These are phyloP conservation scores for Lasioglossum lativentre DNA, from an alignment of 2,888 invertebrate genomes.

Conservation along the genomic window DNA sequence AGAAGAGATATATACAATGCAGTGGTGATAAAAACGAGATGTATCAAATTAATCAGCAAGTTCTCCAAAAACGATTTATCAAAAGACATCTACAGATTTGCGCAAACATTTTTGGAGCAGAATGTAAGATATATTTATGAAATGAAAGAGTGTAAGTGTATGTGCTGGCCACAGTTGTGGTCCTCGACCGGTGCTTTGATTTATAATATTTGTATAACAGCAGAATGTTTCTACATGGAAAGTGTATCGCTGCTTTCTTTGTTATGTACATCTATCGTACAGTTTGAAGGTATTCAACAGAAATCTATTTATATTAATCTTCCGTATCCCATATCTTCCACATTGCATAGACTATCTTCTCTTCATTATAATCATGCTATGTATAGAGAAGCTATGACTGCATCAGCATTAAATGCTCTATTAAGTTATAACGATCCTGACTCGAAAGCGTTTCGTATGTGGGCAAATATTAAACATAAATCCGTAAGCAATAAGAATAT, in stretches of 20 bases:
- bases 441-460: conserved; percentile 77
- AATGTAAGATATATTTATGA: conserved; percentile 57
- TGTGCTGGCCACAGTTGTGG: conserved; percentile 75
- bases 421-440: conserved; percentile 70
- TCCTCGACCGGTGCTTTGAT: conserved; percentile 66
- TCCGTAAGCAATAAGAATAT: conserved; percentile 52
- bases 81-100: conserved; percentile 47
- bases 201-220: conserved; percentile 74
- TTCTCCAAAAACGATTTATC: conserved; percentile 49
- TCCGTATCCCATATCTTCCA: conserved; percentile 59
- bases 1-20: conserved; percentile 69
- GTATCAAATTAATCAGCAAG: conserved; percentile 62
- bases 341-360: conserved; percentile 71
- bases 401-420: conserved; percentile 75
- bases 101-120: conserved; percentile 60
- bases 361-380: conserved; percentile 67
- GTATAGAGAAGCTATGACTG: conserved; percentile 76
- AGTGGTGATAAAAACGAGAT: conserved; percentile 57
- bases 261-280: conserved; percentile 67
- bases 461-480: conserved; percentile 78
- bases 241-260: conserved; percentile 66
- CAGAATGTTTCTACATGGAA: conserved; percentile 68
- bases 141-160: conserved; percentile 69
- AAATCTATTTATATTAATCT: conserved; percentile 51
- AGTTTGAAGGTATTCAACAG: conserved; percentile 68